Conservation (phyloP, 1,140 invertebrate species). For the Acromyrmex echinatior region DNA sequence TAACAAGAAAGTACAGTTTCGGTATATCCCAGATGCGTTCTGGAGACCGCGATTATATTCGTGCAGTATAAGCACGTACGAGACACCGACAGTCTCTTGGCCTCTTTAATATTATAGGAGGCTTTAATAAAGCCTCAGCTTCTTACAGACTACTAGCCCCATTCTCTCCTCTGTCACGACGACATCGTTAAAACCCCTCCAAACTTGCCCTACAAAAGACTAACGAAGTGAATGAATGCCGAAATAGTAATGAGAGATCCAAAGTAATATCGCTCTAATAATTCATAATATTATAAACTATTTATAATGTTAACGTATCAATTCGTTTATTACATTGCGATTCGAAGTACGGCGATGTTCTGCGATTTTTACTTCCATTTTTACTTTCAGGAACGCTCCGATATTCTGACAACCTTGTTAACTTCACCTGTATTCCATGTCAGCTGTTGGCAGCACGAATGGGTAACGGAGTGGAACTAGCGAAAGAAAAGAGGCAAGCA, state of each 20-base stretch:
- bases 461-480: constrained; percentile 62
- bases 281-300: constrained; percentile 61
- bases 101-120: constrained; percentile 78
- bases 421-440: constrained; percentile 64
- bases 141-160: constrained; percentile 63
- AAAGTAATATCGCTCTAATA: constrained; percentile 51
- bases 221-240: constrained; percentile 31
- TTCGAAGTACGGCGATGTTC: constrained; percentile 59
- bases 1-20: constrained; percentile 28
- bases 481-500: constrained; percentile 28
- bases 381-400: neutral
- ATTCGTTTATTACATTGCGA: constrained; percentile 56
- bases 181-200: constrained; percentile 58
- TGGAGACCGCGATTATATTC: constrained; percentile 10
- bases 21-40: constrained; percentile 25
- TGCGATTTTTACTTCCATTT: constrained; percentile 56
- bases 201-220: constrained; percentile 56
- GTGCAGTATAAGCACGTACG: constrained; percentile 40
- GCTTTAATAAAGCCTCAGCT: constrained; percentile 75
- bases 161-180: constrained; percentile 44
- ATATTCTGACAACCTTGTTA: constrained; percentile 72
- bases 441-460: constrained; percentile 46
- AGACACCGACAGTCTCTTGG: constrained; percentile 34
- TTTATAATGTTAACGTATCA: constrained; percentile 58
- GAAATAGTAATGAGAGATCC: constrained; percentile 50